phyloP scores from a whole-genome alignment of 2,888 invertebrate species.

The Choristoneura rosaceana region DNA sequence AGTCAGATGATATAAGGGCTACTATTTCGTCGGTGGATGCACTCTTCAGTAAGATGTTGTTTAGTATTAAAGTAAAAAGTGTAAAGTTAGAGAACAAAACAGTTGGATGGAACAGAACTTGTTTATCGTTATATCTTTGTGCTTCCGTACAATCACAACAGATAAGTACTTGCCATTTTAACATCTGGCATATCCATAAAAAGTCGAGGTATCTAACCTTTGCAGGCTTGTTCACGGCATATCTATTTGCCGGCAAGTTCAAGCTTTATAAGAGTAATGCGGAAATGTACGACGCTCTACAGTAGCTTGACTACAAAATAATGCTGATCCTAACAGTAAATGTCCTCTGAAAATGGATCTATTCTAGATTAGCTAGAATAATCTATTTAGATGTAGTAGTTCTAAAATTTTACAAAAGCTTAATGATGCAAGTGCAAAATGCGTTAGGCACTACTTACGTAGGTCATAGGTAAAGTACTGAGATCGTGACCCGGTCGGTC shows the following conservation, averaged over 20 bases:
- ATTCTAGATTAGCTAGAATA: neutral
- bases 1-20: too few species aligned
- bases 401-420: neutral
- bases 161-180: slow-evolving; percentile 8
- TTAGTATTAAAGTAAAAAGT: too few species aligned
- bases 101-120: too few species aligned
- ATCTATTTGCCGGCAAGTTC: neutral
- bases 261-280: slow-evolving; percentile 1
- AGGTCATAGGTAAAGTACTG: slow-evolving; percentile 42
- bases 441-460: slow-evolving; percentile 25
- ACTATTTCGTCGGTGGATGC: too few species aligned
- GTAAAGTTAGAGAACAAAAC: too few species aligned
- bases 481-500: slow-evolving; percentile 64
- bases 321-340: too few species aligned
- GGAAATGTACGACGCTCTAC: slow-evolving; percentile 2
- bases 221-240: neutral
- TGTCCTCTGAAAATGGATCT: neutral
- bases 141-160: slow-evolving; percentile 3
- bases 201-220: slow-evolving; percentile 12
- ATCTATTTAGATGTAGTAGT: neutral
- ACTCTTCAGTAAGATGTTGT: too few species aligned
- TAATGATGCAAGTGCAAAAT: slow-evolving; percentile 21
- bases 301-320: neutral
- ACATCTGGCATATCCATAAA: slow-evolving; percentile 9
- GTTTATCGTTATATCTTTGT: too few species aligned